phyloP scores from a whole-genome alignment of 2,113 vertebrate species.

The Danio rerio region DNA sequence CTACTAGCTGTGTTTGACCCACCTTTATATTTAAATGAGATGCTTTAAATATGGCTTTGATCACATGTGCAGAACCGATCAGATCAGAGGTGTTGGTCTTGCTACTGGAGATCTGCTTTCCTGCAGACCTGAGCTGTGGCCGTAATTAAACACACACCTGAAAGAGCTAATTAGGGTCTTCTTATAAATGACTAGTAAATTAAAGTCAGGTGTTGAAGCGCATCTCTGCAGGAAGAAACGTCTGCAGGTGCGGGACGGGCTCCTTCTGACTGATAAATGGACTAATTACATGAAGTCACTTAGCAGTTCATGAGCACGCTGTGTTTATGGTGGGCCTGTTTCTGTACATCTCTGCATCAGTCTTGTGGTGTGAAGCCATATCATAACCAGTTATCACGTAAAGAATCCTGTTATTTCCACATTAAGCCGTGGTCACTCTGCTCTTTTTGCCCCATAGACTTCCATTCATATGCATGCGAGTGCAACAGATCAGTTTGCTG shows the following conservation, averaged over 20 bases:
- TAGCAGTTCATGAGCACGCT: neutral
- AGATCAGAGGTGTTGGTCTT: neutral
- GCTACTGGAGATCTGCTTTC: neutral
- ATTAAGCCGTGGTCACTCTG: neutral
- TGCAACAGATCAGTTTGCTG: too few species aligned
- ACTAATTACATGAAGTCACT: slow-evolving; percentile 1
- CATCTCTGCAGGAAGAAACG: neutral
- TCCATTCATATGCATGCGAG: too few species aligned
- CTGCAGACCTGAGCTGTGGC: neutral
- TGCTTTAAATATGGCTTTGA: neutral
- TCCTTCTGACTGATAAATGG: slow-evolving; percentile 12
- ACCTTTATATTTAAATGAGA: neutral
- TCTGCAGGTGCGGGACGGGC: neutral
- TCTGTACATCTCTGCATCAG: neutral
- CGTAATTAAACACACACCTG: neutral
- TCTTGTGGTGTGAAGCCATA: neutral
- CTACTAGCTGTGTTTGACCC: neutral
- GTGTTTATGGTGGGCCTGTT: neutral
- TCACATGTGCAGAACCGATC: neutral
- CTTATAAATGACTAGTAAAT: slow-evolving; percentile 3
- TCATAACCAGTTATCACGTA: neutral
- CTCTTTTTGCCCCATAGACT: too few species aligned
- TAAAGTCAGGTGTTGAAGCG: slow-evolving; percentile 7
- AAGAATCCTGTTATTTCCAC: neutral
- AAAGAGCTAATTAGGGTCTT: slow-evolving; percentile 24